Percentiles rank a stretch among this genome's conserved stretches.
Conservation (phyloP, 2,888 invertebrate genomes). For the Machimus atricapillus region DNA sequence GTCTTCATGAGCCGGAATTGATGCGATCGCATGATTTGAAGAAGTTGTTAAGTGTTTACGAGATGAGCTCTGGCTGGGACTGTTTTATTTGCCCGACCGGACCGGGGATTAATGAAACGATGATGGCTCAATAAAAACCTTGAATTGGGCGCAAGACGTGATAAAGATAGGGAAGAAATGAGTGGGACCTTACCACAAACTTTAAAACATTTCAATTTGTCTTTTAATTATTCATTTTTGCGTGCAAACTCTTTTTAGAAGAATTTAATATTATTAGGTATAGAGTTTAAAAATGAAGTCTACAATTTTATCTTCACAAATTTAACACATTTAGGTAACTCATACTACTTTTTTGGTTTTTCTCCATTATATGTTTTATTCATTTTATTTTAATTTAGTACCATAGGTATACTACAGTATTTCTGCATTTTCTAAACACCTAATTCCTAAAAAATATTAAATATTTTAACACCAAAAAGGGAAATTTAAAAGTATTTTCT, state of each 20-base stretch:
- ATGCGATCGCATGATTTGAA: slow-evolving; percentile 27
- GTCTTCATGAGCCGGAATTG: slow-evolving; percentile 14
- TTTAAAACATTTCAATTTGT: neutral
- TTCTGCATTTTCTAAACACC: too few species aligned
- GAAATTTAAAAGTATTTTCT: too few species aligned
- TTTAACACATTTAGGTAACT: too few species aligned
- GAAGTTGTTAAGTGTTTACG: slow-evolving; percentile 21
- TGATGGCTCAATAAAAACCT: slow-evolving; percentile 10
- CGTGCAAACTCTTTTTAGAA: neutral
- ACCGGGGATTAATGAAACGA: neutral
- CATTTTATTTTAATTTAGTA: too few species aligned
- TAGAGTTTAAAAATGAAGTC: too few species aligned
- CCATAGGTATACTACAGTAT: too few species aligned
- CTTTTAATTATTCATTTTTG: neutral
- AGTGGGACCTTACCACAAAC: neutral
- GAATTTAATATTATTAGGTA: too few species aligned
- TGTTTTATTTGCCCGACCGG: neutral
- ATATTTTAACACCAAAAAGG: too few species aligned
- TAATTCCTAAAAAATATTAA: too few species aligned
- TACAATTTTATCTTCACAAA: too few species aligned
- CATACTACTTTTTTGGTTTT: too few species aligned
- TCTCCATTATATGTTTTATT: too few species aligned
- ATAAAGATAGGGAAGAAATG: neutral
- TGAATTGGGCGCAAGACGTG: neutral
- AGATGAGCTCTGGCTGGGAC: neutral